Evolutionary conservation across 2,888 invertebrate species (phyloP).

Genomic region (Phaedon cochleariae): DNA sequence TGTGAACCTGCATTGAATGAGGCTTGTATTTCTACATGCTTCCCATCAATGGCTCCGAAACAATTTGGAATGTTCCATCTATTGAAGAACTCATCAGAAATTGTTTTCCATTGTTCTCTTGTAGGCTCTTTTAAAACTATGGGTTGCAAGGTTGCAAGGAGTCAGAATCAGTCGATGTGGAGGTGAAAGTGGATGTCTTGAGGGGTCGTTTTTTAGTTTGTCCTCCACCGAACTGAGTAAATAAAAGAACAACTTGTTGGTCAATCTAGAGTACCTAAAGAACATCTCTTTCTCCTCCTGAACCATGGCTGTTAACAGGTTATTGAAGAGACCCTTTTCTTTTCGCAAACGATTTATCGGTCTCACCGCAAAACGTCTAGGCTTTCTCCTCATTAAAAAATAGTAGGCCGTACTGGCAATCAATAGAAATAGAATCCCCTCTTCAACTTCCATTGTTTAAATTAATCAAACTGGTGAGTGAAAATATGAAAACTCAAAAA

Average conservation of each 20-base stretch:
- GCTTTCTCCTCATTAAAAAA: not conserved
- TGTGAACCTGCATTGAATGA: constrained; percentile 46
- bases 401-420: not conserved
- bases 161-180: not conserved
- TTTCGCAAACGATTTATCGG: not conserved
- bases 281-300: too few species aligned
- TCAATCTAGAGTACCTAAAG: not conserved
- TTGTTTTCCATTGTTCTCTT: not conserved
- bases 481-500: too few species aligned
- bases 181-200: not conserved
- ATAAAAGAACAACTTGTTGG: not conserved
- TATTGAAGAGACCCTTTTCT: not conserved
- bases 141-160: not conserved
- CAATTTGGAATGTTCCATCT: not conserved
- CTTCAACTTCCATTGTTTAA: not conserved
- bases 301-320: not conserved
- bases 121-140: not conserved
- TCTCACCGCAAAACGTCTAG: not conserved
- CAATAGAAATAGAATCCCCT: not conserved
- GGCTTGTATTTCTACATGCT: constrained; percentile 38
- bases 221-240: not conserved
- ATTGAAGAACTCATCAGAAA: not conserved
- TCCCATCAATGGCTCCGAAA: constrained; percentile 23
- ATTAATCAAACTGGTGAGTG: too few species aligned
- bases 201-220: not conserved